A percentile compares a stretch with the other conserved stretches of the same genome.
These are phyloP conservation scores for Anguilla rostrata DNA, from an alignment of 2,113 vertebrate species.

Conservation along the genomic window DNA sequence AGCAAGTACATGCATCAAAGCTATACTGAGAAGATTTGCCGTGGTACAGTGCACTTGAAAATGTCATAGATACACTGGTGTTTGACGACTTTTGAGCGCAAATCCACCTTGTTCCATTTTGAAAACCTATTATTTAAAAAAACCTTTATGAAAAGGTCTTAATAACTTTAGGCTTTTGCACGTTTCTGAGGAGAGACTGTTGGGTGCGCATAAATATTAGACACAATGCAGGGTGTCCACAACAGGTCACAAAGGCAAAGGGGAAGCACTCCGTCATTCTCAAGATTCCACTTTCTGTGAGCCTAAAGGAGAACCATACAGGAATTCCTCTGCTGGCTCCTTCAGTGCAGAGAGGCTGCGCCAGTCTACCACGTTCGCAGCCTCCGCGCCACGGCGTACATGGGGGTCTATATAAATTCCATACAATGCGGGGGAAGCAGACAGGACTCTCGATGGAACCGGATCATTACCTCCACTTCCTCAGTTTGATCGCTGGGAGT, in stretches of 20 bases:
- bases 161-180: background rate
- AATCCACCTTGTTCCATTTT: background rate
- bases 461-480: slow-evolving; percentile 57
- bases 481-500: slow-evolving; percentile 53
- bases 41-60: background rate
- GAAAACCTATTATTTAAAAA: background rate
- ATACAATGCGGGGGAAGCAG: slow-evolving; percentile 36
- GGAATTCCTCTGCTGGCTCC: background rate
- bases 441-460: slow-evolving; percentile 40
- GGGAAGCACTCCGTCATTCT: background rate
- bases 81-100: background rate
- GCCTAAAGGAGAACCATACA: background rate
- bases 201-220: background rate
- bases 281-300: background rate
- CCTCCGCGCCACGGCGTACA: background rate
- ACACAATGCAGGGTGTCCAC: background rate
- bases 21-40: background rate
- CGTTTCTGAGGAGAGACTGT: background rate
- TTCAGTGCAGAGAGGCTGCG: background rate
- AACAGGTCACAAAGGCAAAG: background rate
- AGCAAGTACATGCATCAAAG: background rate
- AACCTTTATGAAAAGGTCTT: background rate
- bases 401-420: slow-evolving; percentile 64
- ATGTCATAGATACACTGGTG: background rate
- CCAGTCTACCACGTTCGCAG: background rate